Evolutionary conservation across 2,797 vertebrate species (phyloP).

Genomic region (Muscicapa comitata): DNA sequence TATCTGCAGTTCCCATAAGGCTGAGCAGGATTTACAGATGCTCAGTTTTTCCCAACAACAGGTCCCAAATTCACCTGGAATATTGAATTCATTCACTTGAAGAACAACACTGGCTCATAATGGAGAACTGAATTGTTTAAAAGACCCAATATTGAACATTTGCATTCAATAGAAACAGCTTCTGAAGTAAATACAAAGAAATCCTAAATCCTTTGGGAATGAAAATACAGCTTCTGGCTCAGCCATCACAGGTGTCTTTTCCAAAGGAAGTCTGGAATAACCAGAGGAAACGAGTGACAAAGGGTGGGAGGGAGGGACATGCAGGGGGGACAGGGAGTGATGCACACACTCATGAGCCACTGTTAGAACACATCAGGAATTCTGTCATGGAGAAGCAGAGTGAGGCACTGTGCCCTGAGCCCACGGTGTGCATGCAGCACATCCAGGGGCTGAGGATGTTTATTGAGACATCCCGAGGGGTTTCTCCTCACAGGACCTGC

Average conservation of each 20-base stretch:
- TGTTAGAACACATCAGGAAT: background rate
- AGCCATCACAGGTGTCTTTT: background rate
- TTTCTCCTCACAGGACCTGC: background rate
- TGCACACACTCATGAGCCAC: background rate
- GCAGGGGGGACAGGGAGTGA: background rate
- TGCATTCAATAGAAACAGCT: background rate
- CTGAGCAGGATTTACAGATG: background rate
- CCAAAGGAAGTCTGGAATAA: background rate
- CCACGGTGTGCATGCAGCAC: background rate
- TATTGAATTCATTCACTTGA: background rate
- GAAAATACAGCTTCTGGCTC: slow-evolving; percentile 2
- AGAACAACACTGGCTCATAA: background rate
- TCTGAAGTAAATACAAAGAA: background rate
- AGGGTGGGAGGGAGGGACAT: background rate
- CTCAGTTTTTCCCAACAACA: background rate
- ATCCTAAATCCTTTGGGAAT: background rate
- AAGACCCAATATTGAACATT: background rate
- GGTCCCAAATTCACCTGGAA: background rate
- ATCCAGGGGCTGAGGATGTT: background rate
- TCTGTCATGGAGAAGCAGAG: background rate
- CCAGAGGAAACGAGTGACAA: background rate
- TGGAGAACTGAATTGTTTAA: background rate
- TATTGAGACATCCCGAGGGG: background rate
- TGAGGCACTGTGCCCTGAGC: background rate
- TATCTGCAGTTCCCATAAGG: background rate